Percentiles rank a stretch among this genome's conserved stretches.
Evolutionary conservation across 2,888 invertebrate genomes (phyloP).

Genomic region (Limenitis camilla): DNA sequence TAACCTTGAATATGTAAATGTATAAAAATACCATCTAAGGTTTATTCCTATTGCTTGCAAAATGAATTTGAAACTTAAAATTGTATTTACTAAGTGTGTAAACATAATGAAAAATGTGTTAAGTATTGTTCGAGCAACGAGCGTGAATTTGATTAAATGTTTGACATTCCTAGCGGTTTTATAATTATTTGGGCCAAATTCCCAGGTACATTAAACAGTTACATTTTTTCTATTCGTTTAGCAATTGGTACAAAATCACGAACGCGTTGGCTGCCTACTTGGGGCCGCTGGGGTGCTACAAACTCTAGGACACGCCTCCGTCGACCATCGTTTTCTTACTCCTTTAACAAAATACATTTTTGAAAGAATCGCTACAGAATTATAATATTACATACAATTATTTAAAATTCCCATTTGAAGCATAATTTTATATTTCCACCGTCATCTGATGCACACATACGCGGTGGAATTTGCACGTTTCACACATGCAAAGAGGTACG

Average conservation of each 20-base stretch:
- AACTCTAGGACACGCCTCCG: conserved; percentile 52
- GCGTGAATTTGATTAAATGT: background rate
- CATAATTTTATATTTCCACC: conserved; percentile 17
- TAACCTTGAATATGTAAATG: too few species aligned
- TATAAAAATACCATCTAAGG: too few species aligned
- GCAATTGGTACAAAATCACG: conserved; percentile 33
- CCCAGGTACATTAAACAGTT: conserved; percentile 15
- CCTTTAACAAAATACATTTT: conserved; percentile 7
- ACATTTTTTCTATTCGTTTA: conserved; percentile 26
- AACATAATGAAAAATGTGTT: background rate
- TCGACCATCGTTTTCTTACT: conserved; percentile 24
- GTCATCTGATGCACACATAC: conserved; percentile 34
- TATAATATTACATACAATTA: conserved; percentile 13
- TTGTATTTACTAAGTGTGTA: too few species aligned
- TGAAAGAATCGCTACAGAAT: conserved; percentile 12
- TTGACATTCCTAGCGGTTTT: background rate
- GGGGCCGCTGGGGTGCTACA: conserved; percentile 64
- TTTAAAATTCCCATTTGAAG: conserved; percentile 21
- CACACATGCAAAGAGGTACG: conserved; percentile 19
- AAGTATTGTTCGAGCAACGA: background rate
- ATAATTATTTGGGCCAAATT: conserved; percentile 12
- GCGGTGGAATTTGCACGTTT: conserved; percentile 9
- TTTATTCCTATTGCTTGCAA: too few species aligned
- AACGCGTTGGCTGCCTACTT: conserved; percentile 46
- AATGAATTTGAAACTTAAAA: background rate